Evolutionary conservation across 2,113 vertebrate genomes (phyloP).

Genomic region (Rissa tridactyla): DNA sequence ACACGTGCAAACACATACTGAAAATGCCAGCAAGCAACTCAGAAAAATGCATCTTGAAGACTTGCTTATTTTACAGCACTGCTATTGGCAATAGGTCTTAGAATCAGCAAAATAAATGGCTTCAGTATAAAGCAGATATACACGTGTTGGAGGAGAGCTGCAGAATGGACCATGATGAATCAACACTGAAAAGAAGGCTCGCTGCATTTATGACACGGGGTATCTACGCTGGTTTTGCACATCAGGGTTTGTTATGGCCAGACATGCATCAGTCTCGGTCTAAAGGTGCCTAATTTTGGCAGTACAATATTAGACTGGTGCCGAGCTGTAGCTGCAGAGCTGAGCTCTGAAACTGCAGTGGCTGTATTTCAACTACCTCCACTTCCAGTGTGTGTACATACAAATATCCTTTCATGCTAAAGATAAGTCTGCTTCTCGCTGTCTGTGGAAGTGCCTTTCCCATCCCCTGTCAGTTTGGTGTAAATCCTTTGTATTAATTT

Average conservation of each 20-base stretch:
- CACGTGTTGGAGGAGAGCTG: background rate
- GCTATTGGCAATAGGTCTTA: background rate
- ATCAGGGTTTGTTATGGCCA: background rate
- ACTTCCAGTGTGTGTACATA: background rate
- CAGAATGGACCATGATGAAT: background rate
- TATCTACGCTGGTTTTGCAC: background rate
- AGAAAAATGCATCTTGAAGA: background rate
- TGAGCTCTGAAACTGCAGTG: background rate
- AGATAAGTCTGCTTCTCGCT: background rate
- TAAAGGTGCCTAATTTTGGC: background rate
- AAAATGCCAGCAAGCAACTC: background rate
- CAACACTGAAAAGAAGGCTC: background rate
- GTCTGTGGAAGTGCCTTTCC: background rate
- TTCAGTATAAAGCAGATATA: background rate
- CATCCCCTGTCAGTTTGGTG: background rate
- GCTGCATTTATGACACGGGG: background rate
- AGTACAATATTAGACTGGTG: background rate
- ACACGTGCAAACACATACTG: background rate
- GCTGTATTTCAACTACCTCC: background rate
- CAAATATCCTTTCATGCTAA: background rate
- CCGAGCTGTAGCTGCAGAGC: background rate
- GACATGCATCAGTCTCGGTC: background rate
- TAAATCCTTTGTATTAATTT: background rate
- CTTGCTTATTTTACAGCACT: background rate
- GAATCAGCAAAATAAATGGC: background rate